Base-by-base conservation (phyloP, 2,797 vertebrate genomes). In the Glyptemys insculpta region DNA sequence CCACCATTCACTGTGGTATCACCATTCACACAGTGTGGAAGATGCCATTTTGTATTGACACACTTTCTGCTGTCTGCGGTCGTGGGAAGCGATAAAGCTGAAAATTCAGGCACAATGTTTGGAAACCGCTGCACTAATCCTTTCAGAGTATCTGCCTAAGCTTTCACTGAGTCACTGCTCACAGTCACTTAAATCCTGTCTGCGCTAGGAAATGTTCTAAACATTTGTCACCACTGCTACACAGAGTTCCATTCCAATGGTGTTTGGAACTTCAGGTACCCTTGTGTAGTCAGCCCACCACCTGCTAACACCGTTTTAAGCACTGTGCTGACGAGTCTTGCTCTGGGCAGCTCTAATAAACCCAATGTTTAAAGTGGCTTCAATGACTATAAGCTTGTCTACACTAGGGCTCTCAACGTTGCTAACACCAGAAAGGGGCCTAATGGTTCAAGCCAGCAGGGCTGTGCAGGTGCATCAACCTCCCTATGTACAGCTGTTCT, bases 381-480 rank as follows among this genome's bases (percentile, higher is more conserved):
- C 21, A 31, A 2, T 31, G 79, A 11, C 34, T 59, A 12, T 59
- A 27, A n/a, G 4, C 1, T 1, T 57, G 83, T 2, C 56, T 44
- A 21, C 47, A 25, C 31, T 41, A 14, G 9, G 8, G 14, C 0
- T 0, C 31, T 86, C 37, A 90, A 87, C 80, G 47, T 56, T n/a
- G 18, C 25, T n/a, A 53, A 62, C 0, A 0, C 54, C 44, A 0
- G 10, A 72, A 23, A 72, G 9, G n/a, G 65, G 8, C n/a, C 65
- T 37, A 72, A 37, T 3, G 34, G 19, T 19, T 72, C 21, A 72
- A 72, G n/a, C 65, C n/a, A 41, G 65, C n/a, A 41, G 21, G 9
- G 59, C 16, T 62, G 57, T 29, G 31, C 37, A 83, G n/a, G 47
- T 50, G 41, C 82, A 1, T 53, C 65, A 84, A 15, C 44, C 37